Evolutionary conservation across 1,140 invertebrate species (phyloP), one percentile per base, ranked within the genome.

Genomic region (Hycleus cichorii): DNA sequence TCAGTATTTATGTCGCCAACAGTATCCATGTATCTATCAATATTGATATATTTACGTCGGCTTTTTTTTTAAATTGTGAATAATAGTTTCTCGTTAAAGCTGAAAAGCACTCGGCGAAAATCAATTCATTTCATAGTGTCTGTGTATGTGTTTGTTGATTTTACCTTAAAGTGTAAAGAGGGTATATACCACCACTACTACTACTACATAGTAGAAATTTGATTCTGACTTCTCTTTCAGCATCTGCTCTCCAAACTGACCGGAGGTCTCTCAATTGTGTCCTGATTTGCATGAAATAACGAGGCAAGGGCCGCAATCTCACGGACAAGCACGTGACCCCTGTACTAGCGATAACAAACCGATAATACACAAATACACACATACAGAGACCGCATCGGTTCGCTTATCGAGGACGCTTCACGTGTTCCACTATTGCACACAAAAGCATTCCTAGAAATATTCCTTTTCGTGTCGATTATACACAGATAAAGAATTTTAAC

Each of bases 251-350:
- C 32, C 52, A 46, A 47, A 38, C 32, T 55, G 52, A 55, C 52
- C 52, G 44, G 52, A 52, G 49, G 53, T 49, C 40, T 18, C 59
- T 57, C 54, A 53, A 61, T 61, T 61, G 59, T 52, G 53, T 51
- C 50, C 59, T 61, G 59, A 61, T 61, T 61, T 61, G 59, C 59
- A 61, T 61, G 54, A 48, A 57, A 61, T 61, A 61, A 57, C 53
- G 59, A 57, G 54, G 44, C 47, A 27, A 43, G 59, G 49, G 53
- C 55, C 55, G 46, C 59, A 61, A 61, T 61, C 59, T 52, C 55
- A 57, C 47, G 53, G 48, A 56, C 38, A 32, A 57, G 54, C 53
- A 61, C 59, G 59, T 61, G 59, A 61, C 59, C 59, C 48, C 18
- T 18, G 27, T 39, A 57, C 53, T 38, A 54, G 54, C 52, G 59